Base-by-base conservation (phyloP, 2,797 vertebrate species). In the Lacerta bilineata region DNA sequence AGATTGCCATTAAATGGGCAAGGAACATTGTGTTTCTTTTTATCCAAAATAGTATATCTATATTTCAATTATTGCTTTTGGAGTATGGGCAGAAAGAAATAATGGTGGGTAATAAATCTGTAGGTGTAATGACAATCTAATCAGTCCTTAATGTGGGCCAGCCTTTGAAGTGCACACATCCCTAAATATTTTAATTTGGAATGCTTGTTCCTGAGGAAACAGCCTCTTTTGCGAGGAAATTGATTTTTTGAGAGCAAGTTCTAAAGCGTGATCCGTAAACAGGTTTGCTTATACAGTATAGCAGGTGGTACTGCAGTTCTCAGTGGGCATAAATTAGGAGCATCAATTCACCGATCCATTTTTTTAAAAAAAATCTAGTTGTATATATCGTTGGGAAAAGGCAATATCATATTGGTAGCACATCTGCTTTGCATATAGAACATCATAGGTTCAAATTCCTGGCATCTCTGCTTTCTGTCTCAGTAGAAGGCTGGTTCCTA, bases 41-140 rank as follows among this genome's bases (percentile, higher is more conserved):
- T 91, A 78, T 3, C 71, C 75, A 91, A 91, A 94, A 93, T 89
- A 93, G 90, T 92, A 89, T 88, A 79, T 46, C 10, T 50, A 50
- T 92, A 68, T 88, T 94, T 90, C 88, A 93, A 86, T 94, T 94
- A 91, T 68, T 78, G 75, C 10, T 55, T 43, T 88, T 92, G 81
- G 89, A 92, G 86, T 93, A 94, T 91, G 91, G 85, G 69, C 59
- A 74, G 91, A 89, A 90, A 91, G 91, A 94, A 94, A 91, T 91
- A 92, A 93, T 84, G 81, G 88, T 82, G 66, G 36, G 55, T 95
- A 90, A 90, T 93, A 94, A 93, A 90, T 80, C 85, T 90, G 87
- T 88, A 93, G 81, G 91, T 2, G 93, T 94, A 94, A 88, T 87
- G 93, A 79, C n/a, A 86, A 69, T 88, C 89, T 93, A 92, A 43